Evolutionary conservation across 2,797 vertebrate species (phyloP).

Genomic region (Tapera naevia): DNA sequence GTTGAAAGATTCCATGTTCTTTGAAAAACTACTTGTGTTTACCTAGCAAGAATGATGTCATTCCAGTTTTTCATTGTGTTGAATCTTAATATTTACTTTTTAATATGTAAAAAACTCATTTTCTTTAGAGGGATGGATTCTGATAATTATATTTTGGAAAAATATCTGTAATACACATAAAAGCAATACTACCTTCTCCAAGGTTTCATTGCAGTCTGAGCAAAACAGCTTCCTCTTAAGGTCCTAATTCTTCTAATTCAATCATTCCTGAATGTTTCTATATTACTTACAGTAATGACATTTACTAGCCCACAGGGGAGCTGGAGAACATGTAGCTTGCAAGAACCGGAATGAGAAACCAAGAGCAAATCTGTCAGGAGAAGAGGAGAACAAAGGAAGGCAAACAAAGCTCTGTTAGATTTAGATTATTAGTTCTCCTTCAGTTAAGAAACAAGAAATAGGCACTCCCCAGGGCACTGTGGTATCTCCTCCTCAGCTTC

Average conservation of each 20-base stretch:
- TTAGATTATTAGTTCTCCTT: neutral
- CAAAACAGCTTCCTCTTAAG: neutral
- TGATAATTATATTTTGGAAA: neutral
- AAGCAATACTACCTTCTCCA: neutral
- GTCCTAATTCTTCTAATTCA: neutral
- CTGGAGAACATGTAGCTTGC: neutral
- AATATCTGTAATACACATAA: neutral
- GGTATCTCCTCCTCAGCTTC: neutral
- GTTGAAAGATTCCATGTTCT: neutral
- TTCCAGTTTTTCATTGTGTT: neutral
- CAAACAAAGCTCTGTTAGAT: neutral
- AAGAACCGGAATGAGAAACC: neutral
- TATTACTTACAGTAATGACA: neutral
- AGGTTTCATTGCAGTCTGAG: neutral
- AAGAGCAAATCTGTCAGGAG: neutral
- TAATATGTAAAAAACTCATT: neutral
- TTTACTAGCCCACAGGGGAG: neutral
- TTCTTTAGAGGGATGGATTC: neutral
- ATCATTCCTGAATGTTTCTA: neutral
- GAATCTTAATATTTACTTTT: neutral
- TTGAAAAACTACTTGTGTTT: neutral
- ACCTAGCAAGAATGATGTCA: neutral
- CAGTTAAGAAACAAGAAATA: neutral
- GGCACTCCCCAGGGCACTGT: rapidly evolving
- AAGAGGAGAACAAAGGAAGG: neutral